These are phyloP conservation scores for Leucoraja erinaceus DNA, from an alignment of 2,113 vertebrate species.

Conservation along the genomic window DNA sequence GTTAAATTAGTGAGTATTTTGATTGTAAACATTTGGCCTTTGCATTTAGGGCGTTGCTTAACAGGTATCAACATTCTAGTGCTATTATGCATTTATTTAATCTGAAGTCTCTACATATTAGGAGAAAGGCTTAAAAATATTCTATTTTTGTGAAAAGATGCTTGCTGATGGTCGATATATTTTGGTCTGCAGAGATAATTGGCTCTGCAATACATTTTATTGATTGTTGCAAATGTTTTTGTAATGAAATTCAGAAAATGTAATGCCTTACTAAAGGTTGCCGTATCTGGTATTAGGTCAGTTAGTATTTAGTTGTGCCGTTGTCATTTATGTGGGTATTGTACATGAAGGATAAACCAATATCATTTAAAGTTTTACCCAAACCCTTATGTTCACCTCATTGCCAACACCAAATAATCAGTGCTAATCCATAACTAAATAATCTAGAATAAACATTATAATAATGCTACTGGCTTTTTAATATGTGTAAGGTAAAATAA, in stretches of 20 bases:
- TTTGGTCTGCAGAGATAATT: background rate
- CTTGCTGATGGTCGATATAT: background rate
- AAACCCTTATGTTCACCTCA: background rate
- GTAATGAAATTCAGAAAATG: background rate
- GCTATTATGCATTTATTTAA: background rate
- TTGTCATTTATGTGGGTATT: background rate
- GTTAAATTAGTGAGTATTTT: background rate
- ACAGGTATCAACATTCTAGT: background rate
- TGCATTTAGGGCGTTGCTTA: background rate
- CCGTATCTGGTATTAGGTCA: too few relatives aligned
- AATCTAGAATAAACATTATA: background rate
- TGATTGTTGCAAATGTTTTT: background rate
- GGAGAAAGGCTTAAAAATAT: background rate
- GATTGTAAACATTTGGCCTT: background rate
- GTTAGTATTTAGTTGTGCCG: too few relatives aligned
- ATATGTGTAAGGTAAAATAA: background rate
- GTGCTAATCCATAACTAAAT: background rate
- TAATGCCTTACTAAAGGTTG: background rate
- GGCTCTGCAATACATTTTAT: background rate
- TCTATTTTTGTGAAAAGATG: slow-evolving; percentile 20
- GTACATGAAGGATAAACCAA: background rate
- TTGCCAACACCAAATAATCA: background rate
- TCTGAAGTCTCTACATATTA: slow-evolving; percentile 14
- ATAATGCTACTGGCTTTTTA: background rate
- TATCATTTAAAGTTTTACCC: background rate